Percentiles rank a stretch among this genome's conserved stretches.
Evolutionary conservation across 2,888 invertebrate genomes (phyloP).

Genomic region (Napeogenes inachia): DNA sequence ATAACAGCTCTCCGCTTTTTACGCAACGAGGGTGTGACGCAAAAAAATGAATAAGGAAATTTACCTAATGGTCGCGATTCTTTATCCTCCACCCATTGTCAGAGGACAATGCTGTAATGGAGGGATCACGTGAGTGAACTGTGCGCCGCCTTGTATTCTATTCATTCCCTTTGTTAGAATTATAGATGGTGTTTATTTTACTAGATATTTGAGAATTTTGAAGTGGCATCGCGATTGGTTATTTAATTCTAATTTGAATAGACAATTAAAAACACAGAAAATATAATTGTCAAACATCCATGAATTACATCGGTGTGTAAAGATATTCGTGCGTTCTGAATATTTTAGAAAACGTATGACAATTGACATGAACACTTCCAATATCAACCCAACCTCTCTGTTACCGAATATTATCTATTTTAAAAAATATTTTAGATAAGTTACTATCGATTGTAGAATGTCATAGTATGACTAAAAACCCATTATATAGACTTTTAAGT

Average conservation of each 20-base stretch:
- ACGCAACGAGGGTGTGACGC: conserved; percentile 69
- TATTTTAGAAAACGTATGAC: no score
- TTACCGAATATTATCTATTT: no score
- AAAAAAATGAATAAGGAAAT: conserved; percentile 77
- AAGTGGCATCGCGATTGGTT: not conserved
- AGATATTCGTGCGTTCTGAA: no score
- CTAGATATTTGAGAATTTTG: not conserved
- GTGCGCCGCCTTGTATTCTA: conserved; percentile 50
- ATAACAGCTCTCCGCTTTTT: conserved; percentile 64
- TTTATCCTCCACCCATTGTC: conserved; percentile 74
- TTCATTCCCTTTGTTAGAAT: conserved; percentile 30
- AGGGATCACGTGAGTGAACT: conserved; percentile 72
- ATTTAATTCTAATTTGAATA: not conserved
- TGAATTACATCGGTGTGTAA: no score
- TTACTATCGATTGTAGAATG: no score
- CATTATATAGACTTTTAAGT: no score
- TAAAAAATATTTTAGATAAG: no score
- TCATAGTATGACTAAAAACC: no score
- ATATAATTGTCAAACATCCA: no score
- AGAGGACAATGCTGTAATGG: conserved; percentile 74
- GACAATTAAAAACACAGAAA: no score
- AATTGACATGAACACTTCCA: no score
- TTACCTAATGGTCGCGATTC: conserved; percentile 77
- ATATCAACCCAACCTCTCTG: no score
- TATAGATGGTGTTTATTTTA: conserved; percentile 7